Conservation (phyloP, 2,113 vertebrate genomes). For the Tetrao urogallus region DNA sequence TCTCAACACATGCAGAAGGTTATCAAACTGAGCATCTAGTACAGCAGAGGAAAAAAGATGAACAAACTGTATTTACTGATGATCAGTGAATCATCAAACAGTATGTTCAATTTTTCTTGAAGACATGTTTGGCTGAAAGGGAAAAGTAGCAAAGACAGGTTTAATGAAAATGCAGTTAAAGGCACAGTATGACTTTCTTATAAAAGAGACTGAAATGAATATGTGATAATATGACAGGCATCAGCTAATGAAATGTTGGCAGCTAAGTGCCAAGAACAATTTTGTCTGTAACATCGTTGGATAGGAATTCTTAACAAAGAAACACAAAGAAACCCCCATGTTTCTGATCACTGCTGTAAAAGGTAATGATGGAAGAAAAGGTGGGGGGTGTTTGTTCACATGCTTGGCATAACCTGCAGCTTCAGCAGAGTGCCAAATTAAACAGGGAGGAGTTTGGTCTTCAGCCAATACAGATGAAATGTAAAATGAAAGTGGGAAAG, state of each 20-base stretch:
- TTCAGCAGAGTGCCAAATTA: conserved; percentile 22
- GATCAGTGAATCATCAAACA: neutral
- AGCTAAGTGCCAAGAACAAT: neutral
- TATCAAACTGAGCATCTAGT: neutral
- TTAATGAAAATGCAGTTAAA: conserved; percentile 34
- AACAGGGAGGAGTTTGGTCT: conserved; percentile 50
- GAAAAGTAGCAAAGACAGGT: conserved; percentile 43
- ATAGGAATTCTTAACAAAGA: conserved; percentile 29
- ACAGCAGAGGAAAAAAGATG: neutral
- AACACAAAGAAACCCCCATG: conserved; percentile 12
- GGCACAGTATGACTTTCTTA: neutral
- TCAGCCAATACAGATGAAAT: conserved; percentile 44
- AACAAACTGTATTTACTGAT: conserved; percentile 1
- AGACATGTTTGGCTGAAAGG: conserved; percentile 24
- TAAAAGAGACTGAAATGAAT: conserved; percentile 18
- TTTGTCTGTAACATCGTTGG: neutral
- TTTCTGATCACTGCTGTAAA: conserved; percentile 43
- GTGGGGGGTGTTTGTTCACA: neutral
- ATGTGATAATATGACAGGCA: conserved; percentile 34
- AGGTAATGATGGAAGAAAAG: conserved; percentile 35
- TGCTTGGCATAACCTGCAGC: conserved; percentile 9
- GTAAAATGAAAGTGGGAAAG: conserved; percentile 39
- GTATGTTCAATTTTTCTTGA: neutral
- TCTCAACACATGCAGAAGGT: neutral
- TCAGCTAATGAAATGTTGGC: conserved; percentile 40